phyloP scores from a whole-genome alignment of 2,797 vertebrate species.

The Euthynnus affinis region DNA sequence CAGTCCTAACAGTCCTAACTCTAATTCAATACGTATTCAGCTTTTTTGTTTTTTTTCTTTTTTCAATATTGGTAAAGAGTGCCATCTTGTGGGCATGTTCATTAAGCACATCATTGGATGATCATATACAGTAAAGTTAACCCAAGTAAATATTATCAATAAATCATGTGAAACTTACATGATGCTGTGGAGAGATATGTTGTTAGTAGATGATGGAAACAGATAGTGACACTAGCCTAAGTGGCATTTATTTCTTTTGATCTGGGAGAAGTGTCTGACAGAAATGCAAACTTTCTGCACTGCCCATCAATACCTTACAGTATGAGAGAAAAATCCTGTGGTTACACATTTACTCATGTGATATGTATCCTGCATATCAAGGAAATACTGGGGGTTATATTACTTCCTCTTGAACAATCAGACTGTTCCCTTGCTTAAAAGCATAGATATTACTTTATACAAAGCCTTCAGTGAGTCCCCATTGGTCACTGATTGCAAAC shows the following conservation, averaged over 20 bases:
- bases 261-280: neutral
- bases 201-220: neutral
- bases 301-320: too few species aligned
- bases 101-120: neutral
- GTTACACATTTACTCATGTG: neutral
- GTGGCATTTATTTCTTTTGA: neutral
- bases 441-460: neutral
- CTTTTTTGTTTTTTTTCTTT: too few species aligned
- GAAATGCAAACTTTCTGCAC: too few species aligned
- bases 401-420: neutral
- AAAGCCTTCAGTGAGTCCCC: neutral
- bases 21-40: neutral
- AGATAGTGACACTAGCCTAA: neutral
- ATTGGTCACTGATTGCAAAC: neutral
- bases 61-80: conserved; percentile 22
- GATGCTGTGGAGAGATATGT: neutral
- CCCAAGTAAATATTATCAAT: neutral
- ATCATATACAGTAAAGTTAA: neutral
- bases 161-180: neutral
- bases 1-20: neutral
- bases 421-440: neutral
- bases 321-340: neutral
- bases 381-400: neutral
- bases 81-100: conserved; percentile 39
- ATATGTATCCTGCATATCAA: neutral